These are phyloP conservation scores for Meriones unguiculatus DNA, from an alignment of 2,113 vertebrate genomes.

Conservation along the genomic window DNA sequence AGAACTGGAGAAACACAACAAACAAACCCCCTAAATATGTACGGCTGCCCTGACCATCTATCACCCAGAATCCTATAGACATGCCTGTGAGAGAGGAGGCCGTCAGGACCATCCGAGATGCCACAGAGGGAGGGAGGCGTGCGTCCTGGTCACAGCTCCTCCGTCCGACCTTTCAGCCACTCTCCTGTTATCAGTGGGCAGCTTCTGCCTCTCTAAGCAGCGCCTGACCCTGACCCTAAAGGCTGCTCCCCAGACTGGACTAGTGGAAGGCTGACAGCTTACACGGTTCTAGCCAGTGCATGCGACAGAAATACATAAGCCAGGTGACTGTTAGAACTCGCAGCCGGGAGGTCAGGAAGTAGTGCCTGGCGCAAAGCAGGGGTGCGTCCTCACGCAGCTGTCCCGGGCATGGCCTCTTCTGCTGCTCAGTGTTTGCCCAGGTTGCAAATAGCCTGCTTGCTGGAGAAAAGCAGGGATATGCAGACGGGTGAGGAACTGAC, in stretches of 20 bases:
- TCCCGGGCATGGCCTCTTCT: not conserved
- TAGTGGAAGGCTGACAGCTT: not conserved
- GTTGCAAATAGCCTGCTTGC: not conserved
- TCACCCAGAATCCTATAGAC: not conserved
- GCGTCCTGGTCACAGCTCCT: accelerated
- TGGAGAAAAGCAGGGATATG: not conserved
- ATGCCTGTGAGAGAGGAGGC: accelerated
- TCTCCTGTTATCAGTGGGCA: accelerated
- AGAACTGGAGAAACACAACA: no score
- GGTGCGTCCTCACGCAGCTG: accelerated
- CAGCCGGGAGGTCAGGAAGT: accelerated
- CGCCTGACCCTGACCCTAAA: not conserved
- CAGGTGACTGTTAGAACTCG: no score
- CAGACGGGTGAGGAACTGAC: not conserved
- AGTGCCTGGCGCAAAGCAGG: accelerated
- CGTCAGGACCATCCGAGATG: no score
- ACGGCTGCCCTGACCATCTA: no score
- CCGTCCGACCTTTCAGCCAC: no score
- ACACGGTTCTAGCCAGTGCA: not conserved
- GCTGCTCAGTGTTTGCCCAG: accelerated
- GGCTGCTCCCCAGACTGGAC: not conserved
- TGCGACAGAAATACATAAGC: not conserved
- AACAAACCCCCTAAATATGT: no score
- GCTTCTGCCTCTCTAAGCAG: not conserved
- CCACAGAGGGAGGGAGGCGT: accelerated